Percentiles rank a stretch among this genome's conserved stretches.
Conservation (phyloP, 1,140 invertebrate genomes). For the Vanessa atalanta region DNA sequence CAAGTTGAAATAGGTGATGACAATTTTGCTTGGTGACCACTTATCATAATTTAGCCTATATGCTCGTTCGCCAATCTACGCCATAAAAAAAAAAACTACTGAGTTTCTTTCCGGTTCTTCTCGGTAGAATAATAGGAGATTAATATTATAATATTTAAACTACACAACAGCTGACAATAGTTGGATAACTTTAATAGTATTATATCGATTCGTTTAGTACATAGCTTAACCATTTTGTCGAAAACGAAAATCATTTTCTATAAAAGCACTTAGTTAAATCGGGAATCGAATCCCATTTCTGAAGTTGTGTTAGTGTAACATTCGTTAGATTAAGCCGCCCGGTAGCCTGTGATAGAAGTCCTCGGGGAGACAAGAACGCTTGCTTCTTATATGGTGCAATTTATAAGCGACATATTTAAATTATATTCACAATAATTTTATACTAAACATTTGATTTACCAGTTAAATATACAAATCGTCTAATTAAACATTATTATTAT, state of each 20-base stretch:
- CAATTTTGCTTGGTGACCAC: too few relatives aligned
- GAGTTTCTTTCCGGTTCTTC: too few relatives aligned
- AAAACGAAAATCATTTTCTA: slow-evolving; percentile 42
- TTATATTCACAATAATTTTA: neutral
- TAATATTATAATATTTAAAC: too few relatives aligned
- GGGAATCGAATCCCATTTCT: slow-evolving; percentile 67
- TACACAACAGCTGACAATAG: neutral
- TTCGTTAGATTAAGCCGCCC: slow-evolving; percentile 71
- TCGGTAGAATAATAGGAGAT: too few relatives aligned
- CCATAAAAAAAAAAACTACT: too few relatives aligned
- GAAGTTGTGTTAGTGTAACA: slow-evolving; percentile 64
- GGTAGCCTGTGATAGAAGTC: slow-evolving; percentile 63
- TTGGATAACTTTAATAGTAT: neutral
- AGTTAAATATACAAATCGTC: too few relatives aligned
- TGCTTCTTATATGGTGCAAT: slow-evolving; percentile 38
- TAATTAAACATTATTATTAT: too few relatives aligned
- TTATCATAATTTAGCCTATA: too few relatives aligned
- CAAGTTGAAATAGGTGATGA: too few relatives aligned
- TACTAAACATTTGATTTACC: neutral
- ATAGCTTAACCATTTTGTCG: slow-evolving; percentile 30
- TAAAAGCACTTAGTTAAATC: slow-evolving; percentile 67
- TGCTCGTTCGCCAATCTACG: too few relatives aligned
- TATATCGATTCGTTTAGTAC: slow-evolving; percentile 10
- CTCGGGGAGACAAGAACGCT: slow-evolving; percentile 53
- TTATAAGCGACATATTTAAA: neutral